A percentile compares a stretch with the other conserved stretches of the same genome.
Conservation (phyloP, 92 coral and sea anemone genomes). For the Micromussa lordhowensis region DNA sequence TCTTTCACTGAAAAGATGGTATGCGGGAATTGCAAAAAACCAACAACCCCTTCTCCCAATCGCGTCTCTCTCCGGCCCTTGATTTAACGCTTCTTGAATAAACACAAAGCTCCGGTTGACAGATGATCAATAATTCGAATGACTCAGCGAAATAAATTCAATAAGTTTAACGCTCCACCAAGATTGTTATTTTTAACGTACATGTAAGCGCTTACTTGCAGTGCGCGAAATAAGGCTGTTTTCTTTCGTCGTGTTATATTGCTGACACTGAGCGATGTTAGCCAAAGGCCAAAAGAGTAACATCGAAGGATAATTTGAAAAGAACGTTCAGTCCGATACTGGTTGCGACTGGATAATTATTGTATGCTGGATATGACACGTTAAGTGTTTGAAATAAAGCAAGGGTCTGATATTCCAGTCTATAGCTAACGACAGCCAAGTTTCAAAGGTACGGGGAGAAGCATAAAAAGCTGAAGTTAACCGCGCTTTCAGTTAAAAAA, state of each 20-base stretch:
- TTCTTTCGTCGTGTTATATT: not conserved
- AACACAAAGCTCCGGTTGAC: not conserved
- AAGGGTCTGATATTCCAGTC: no score
- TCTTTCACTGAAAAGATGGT: no score
- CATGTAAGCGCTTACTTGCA: not conserved
- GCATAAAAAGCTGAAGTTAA: no score
- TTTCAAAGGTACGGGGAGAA: no score
- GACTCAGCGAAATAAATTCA: not conserved
- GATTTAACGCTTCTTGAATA: not conserved
- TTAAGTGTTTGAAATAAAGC: no score
- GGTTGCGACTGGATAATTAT: no score
- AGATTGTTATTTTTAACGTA: not conserved
- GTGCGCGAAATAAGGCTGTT: not conserved
- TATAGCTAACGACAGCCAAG: no score
- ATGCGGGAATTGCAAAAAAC: no score
- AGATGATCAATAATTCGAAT: not conserved
- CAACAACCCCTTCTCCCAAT: not conserved
- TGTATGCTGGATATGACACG: no score
- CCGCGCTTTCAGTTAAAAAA: no score
- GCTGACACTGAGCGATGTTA: not conserved
- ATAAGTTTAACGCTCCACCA: not conserved
- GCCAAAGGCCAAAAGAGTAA: not conserved
- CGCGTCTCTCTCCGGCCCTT: not conserved
- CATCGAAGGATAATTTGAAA: not conserved
- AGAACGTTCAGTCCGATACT: no score